phyloP scores from a whole-genome alignment of 2,888 invertebrate species.

The Notodonta ziczac region DNA sequence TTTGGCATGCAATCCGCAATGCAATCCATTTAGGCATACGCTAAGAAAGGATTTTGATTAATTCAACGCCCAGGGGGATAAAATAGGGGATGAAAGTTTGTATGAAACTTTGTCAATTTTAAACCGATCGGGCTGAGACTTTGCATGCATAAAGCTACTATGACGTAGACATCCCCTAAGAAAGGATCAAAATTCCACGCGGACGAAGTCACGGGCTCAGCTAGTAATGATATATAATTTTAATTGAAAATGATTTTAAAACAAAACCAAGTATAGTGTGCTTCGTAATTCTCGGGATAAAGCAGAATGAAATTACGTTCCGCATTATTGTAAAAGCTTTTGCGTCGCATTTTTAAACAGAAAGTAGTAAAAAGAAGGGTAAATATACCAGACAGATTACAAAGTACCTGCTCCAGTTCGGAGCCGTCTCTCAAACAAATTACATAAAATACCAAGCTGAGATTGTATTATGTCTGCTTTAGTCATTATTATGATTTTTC shows the following conservation, averaged over 20 bases:
- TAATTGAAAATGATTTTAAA: not conserved
- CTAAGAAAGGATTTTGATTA: too few relatives aligned
- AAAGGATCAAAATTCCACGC: too few relatives aligned
- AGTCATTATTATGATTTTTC: conserved; percentile 9
- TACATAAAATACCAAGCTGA: conserved; percentile 10
- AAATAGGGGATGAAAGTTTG: too few relatives aligned
- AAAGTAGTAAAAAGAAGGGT: conserved; percentile 23
- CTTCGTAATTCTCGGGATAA: conserved; percentile 21
- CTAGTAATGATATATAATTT: not conserved
- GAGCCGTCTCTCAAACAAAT: conserved; percentile 20
- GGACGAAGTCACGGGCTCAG: too few relatives aligned
- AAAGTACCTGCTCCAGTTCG: conserved; percentile 20
- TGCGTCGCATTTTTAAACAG: conserved; percentile 19
- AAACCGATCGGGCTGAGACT: too few relatives aligned
- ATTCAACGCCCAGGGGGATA: too few relatives aligned
- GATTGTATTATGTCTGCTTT: conserved; percentile 14
- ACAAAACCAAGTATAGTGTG: conserved; percentile 9
- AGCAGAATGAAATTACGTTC: conserved; percentile 30
- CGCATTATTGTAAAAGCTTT: conserved; percentile 38
- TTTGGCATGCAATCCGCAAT: too few relatives aligned
- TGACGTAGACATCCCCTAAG: too few relatives aligned
- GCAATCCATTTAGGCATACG: too few relatives aligned
- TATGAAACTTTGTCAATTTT: too few relatives aligned
- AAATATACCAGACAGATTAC: conserved; percentile 17
- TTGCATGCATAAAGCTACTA: too few relatives aligned